Conservation (phyloP, 2,113 vertebrate genomes). For the Tachysurus vachellii region DNA sequence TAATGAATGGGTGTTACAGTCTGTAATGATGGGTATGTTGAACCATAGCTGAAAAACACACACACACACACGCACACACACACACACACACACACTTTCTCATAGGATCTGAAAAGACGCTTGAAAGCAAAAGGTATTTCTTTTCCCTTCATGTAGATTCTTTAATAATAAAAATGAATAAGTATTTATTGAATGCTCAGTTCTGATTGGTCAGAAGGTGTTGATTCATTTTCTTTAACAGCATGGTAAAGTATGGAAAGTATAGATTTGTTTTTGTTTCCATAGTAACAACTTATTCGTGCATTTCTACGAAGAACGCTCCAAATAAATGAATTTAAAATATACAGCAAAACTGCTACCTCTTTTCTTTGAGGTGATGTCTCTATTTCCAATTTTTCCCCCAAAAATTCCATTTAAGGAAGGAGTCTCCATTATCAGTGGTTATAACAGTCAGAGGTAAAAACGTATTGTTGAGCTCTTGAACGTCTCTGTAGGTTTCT, state of each 20-base stretch:
- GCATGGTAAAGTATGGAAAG: not conserved
- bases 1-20: conserved; percentile 43
- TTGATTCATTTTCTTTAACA: not conserved
- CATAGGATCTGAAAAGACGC: not conserved
- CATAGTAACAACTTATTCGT: not conserved
- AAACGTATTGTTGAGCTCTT: too few relatives aligned
- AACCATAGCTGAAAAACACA: not conserved
- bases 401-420: not conserved
- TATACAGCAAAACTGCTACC: not conserved
- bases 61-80: not conserved
- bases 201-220: not conserved
- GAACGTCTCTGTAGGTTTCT: not conserved
- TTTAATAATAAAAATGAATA: too few relatives aligned
- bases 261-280: not conserved
- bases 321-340: not conserved
- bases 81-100: conserved; percentile 2
- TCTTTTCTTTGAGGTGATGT: not conserved
- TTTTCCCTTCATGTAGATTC: not conserved
- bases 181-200: not conserved
- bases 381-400: not conserved
- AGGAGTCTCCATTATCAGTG: not conserved
- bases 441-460: not conserved
- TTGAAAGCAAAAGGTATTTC: not conserved
- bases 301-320: not conserved
- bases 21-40: conserved; percentile 34